Conservation (phyloP, 1,140 invertebrate genomes). For the Aphidius ervi region DNA sequence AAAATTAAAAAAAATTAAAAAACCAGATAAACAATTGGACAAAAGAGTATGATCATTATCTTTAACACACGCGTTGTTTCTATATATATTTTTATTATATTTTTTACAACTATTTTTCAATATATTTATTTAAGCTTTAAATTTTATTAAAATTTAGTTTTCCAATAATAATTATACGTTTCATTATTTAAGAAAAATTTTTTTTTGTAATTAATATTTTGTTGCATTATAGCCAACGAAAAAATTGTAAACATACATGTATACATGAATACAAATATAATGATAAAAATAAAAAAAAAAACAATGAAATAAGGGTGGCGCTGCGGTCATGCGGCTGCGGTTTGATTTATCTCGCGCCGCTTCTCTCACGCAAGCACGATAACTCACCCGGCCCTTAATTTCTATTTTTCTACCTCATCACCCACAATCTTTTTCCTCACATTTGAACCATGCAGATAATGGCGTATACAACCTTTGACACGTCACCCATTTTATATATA, state of each 20-base stretch:
- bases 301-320: conserved; percentile 27
- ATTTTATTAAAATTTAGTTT: conserved; percentile 1
- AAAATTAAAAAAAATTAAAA: neutral
- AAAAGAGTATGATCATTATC: conserved; percentile 9
- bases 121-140: too few species aligned
- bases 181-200: too few species aligned
- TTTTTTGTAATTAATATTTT: too few species aligned
- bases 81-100: neutral
- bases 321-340: conserved; percentile 37
- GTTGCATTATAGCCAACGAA: too few species aligned
- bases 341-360: conserved; percentile 49
- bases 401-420: conserved; percentile 40
- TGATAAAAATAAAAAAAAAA: neutral
- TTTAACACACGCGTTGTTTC: conserved; percentile 3
- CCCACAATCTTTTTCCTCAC: too few species aligned
- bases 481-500: too few species aligned
- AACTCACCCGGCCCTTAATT: conserved; percentile 48
- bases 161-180: too few species aligned
- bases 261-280: too few species aligned
- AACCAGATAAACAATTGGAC: conserved; percentile 4
- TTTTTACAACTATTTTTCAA: conserved; percentile 6
- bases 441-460: too few species aligned
- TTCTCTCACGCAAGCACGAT: conserved; percentile 48
- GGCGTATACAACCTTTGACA: too few species aligned
- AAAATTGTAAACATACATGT: too few species aligned